These are phyloP conservation scores for Thunnus thynnus DNA, from an alignment of 2,113 vertebrate species.

Conservation along the genomic window DNA sequence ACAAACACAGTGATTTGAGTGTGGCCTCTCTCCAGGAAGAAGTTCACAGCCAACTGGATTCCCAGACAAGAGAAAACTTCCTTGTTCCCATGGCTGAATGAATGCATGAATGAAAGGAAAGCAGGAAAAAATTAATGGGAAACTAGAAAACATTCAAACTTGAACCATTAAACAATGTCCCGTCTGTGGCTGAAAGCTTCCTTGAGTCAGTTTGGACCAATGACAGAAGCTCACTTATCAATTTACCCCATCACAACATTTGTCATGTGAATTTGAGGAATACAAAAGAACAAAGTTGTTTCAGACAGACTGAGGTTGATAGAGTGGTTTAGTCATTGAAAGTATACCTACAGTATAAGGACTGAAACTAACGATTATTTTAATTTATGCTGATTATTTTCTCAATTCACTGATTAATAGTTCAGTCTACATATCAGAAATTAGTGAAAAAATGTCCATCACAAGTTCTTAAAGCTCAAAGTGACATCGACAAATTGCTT, in stretches of 20 bases:
- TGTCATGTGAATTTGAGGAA: constrained; percentile 5
- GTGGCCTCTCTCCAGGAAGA: constrained; percentile 93
- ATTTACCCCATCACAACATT: neutral
- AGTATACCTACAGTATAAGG: neutral
- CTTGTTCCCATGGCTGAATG: constrained; percentile 94
- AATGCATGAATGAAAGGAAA: neutral
- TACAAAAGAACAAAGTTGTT: constrained; percentile 8
- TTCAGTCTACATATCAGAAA: no score
- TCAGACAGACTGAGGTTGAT: constrained; percentile 4
- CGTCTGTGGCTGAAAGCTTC: neutral
- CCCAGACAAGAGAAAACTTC: constrained; percentile 96
- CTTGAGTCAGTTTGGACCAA: neutral
- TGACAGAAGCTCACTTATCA: neutral
- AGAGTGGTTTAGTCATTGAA: no score
- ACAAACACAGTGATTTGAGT: constrained; percentile 93
- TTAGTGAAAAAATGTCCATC: no score
- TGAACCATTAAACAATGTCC: neutral
- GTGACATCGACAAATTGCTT: no score
- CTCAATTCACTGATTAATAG: no score
- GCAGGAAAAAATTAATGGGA: neutral
- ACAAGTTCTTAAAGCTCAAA: no score
- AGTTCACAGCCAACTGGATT: constrained; percentile 94
- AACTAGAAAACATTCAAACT: neutral
- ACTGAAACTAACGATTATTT: no score
- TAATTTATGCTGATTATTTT: no score